Evolutionary conservation across 2,797 vertebrate species (phyloP).

Genomic region (Poeciliopsis infans): DNA sequence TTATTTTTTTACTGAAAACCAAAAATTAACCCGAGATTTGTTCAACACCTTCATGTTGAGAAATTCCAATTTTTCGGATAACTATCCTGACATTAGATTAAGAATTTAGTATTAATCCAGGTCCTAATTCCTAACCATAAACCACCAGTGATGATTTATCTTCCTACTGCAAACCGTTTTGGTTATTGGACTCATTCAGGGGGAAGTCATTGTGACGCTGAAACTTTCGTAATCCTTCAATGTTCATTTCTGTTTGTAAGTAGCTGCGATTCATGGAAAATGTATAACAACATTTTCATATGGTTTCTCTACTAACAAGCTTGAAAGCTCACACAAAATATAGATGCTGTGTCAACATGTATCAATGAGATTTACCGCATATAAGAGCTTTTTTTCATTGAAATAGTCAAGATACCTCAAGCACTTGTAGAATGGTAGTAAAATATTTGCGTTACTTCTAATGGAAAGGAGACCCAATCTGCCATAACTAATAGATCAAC

Average conservation of each 20-base stretch:
- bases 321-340: background rate
- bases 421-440: background rate
- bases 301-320: too few relatives aligned
- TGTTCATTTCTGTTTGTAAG: background rate
- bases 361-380: background rate
- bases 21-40: slow-evolving; percentile 6
- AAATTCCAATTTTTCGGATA: background rate
- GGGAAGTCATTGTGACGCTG: background rate
- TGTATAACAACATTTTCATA: background rate
- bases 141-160: background rate
- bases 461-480: background rate
- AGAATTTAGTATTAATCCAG: background rate
- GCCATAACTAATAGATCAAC: background rate
- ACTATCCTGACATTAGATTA: background rate
- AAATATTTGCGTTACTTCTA: background rate
- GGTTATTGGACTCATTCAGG: background rate
- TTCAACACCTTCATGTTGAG: background rate
- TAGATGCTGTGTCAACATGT: background rate
- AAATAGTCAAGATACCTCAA: background rate
- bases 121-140: background rate
- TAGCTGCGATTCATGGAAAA: background rate
- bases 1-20: background rate
- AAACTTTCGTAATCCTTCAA: background rate
- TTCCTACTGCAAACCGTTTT: background rate
- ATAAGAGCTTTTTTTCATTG: background rate